These are phyloP conservation scores for Pedicia rivosa DNA, from an alignment of 2,888 invertebrate species.

Conservation along the genomic window DNA sequence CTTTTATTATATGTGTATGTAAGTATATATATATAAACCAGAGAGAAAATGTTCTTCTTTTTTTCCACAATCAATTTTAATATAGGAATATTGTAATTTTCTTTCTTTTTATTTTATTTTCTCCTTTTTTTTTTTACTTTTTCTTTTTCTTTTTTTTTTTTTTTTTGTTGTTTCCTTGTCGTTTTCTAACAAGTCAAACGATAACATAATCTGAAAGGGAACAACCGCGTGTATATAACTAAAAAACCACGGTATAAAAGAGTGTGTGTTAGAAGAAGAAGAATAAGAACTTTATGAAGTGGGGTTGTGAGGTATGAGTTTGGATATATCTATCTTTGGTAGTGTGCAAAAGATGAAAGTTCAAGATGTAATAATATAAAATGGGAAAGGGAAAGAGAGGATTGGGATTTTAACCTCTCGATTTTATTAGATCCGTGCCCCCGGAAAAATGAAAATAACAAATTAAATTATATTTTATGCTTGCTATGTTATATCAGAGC, in stretches of 20 bases:
- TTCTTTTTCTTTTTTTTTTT: too few species aligned
- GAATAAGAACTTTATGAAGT: neutral
- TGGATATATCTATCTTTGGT: too few species aligned
- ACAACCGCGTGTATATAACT: neutral
- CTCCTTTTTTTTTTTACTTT: too few species aligned
- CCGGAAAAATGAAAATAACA: constrained; percentile 4
- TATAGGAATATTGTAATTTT: constrained; percentile 3
- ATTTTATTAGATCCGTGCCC: constrained; percentile 5
- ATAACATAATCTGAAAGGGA: neutral
- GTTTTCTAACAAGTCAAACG: neutral
- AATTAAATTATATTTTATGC: constrained; percentile 4
- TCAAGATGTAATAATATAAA: too few species aligned
- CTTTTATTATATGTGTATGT: too few species aligned
- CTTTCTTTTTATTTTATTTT: neutral
- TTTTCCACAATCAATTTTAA: constrained; percentile 4
- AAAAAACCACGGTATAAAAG: neutral
- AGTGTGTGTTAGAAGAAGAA: neutral
- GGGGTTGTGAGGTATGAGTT: too few species aligned
- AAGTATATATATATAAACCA: too few species aligned
- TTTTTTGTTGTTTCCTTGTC: neutral
- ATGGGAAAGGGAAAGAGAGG: neutral
- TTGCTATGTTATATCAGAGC: too few species aligned
- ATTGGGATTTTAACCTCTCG: constrained; percentile 1
- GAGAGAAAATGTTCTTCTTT: neutral
- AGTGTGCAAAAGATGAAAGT: too few species aligned